A percentile compares a stretch with the other conserved stretches of the same genome.
Conservation (phyloP, 2,797 vertebrate species). For the Dryobates pubescens region DNA sequence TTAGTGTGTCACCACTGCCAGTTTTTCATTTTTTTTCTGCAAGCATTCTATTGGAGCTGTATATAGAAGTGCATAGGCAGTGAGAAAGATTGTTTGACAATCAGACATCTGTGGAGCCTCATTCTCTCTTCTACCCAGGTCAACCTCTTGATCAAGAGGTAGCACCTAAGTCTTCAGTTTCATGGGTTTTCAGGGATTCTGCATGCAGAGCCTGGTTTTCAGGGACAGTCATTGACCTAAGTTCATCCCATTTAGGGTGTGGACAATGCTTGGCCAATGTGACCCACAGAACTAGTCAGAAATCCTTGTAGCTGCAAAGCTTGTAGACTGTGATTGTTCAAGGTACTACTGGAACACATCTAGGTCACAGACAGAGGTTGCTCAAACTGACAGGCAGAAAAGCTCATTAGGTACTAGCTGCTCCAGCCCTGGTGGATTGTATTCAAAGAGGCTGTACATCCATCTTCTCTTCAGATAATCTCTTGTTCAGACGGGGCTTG, state of each 20-base stretch:
- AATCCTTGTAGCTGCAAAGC: background rate
- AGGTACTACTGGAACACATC: background rate
- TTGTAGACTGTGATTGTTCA: background rate
- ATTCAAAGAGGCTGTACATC: background rate
- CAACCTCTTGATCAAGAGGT: background rate
- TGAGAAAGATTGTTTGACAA: background rate
- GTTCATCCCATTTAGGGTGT: background rate
- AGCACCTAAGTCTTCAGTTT: background rate
- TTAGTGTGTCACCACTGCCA: background rate
- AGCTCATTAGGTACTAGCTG: background rate
- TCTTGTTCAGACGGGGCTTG: background rate
- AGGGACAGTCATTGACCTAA: background rate
- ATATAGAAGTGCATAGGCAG: background rate
- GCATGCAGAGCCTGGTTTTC: background rate
- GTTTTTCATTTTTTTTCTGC: background rate
- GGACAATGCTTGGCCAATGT: background rate
- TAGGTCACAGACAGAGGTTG: background rate
- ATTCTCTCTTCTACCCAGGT: background rate
- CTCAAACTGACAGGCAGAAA: background rate
- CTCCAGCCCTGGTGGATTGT: background rate
- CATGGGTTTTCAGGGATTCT: background rate
- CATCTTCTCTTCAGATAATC: background rate
- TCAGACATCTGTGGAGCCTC: background rate
- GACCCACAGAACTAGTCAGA: background rate
- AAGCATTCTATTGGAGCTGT: background rate